Evolutionary conservation across 2,797 vertebrate species (phyloP).

Genomic region (Alcedo quadribrachys): DNA sequence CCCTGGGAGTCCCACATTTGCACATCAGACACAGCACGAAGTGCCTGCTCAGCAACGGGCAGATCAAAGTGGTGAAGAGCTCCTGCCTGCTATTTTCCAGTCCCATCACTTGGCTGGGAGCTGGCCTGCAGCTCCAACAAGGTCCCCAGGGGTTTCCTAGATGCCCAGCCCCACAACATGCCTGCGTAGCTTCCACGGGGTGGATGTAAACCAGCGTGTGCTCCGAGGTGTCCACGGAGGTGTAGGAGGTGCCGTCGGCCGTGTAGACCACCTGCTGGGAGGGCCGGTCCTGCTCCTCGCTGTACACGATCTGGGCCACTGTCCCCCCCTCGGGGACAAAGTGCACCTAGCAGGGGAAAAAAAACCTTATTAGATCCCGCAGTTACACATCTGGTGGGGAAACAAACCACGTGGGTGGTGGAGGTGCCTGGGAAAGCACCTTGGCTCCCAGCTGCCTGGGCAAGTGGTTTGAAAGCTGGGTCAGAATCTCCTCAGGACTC

Average conservation of each 20-base stretch:
- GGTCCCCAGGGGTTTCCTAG: neutral
- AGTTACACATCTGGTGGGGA: fast-evolving
- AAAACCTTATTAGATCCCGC: neutral
- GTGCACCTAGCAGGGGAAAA: slow-evolving; percentile 84
- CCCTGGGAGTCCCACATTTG: slow-evolving; percentile 18
- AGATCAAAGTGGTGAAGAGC: neutral
- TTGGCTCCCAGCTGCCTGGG: neutral
- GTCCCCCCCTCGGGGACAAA: slow-evolving; percentile 88
- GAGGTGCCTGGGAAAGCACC: neutral
- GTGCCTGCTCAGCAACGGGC: neutral
- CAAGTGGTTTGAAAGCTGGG: neutral
- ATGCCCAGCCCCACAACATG: slow-evolving; percentile 64
- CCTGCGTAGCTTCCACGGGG: slow-evolving; percentile 93
- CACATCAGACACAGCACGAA: slow-evolving; percentile 2
- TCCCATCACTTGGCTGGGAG: neutral
- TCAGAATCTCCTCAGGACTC: neutral
- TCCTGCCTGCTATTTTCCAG: slow-evolving; percentile 23
- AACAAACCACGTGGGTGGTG: neutral
- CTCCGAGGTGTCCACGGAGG: slow-evolving; percentile 94
- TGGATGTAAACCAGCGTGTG: slow-evolving; percentile 98
- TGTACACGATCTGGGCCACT: slow-evolving; percentile 96
- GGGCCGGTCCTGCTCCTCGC: slow-evolving; percentile 88
- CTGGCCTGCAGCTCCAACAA: neutral
- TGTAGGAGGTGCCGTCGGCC: slow-evolving; percentile 92
- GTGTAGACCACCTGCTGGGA: slow-evolving; percentile 95